Conservation (phyloP, 2,797 vertebrate genomes). For the Schizopygopsis pylzovi region DNA sequence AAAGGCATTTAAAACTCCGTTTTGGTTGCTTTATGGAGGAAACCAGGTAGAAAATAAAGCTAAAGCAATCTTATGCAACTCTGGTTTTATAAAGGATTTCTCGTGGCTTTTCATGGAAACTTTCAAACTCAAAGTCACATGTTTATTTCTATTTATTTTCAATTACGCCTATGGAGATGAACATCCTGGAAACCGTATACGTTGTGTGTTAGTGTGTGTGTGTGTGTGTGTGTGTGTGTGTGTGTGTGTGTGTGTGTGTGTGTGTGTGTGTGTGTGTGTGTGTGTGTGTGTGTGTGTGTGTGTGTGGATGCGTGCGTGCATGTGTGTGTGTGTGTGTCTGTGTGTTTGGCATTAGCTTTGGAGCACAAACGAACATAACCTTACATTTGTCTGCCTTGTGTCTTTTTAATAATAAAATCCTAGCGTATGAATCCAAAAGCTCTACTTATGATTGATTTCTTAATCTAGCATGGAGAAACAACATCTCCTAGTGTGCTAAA, state of each 20-base stretch:
- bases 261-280: too few species aligned
- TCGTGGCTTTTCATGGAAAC: background rate
- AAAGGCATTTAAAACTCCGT: background rate
- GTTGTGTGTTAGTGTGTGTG: too few species aligned
- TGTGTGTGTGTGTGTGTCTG: too few species aligned
- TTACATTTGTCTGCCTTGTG: slow-evolving; percentile 2
- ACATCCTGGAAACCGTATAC: too few species aligned
- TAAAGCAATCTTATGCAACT: background rate
- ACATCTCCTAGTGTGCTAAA: background rate
- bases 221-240: too few species aligned
- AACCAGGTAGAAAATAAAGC: slow-evolving; percentile 1
- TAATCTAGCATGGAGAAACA: slow-evolving; percentile 5
- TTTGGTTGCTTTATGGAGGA: background rate
- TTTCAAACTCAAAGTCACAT: background rate
- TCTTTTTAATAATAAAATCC: background rate
- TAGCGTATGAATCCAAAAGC: background rate
- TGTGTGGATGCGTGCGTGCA: too few species aligned
- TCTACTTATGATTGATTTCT: background rate
- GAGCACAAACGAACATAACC: background rate
- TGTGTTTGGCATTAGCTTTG: background rate
- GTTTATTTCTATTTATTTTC: too few species aligned
- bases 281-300: background rate
- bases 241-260: too few species aligned
- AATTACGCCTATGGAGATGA: too few species aligned
- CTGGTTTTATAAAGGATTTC: background rate